These are phyloP conservation scores for Caenorhabditis drosophilae DNA, from an alignment of 2,888 invertebrate genomes.

Conservation along the genomic window DNA sequence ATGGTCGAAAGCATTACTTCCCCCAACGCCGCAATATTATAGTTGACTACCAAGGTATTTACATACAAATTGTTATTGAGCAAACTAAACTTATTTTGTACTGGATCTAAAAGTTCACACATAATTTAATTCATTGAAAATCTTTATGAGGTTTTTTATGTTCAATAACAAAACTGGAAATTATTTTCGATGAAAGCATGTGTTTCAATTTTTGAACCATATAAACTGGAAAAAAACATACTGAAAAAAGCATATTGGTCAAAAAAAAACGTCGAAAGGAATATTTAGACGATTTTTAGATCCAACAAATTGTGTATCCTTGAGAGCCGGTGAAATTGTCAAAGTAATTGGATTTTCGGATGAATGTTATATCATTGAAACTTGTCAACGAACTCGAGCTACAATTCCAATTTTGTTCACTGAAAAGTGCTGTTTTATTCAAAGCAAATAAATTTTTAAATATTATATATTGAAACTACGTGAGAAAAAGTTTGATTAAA, in stretches of 20 bases:
- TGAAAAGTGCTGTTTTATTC: conserved; percentile 10
- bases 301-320: conserved; percentile 36
- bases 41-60: conserved; percentile 42
- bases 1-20: conserved; percentile 39
- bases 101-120: too few relatives aligned
- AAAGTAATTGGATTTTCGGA: conserved; percentile 46
- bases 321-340: conserved; percentile 47
- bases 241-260: too few relatives aligned
- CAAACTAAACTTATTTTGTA: background rate
- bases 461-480: too few relatives aligned
- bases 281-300: conserved; percentile 36
- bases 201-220: too few relatives aligned
- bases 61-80: background rate
- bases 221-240: too few relatives aligned
- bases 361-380: conserved; percentile 46
- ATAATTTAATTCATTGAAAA: too few relatives aligned
- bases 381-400: conserved; percentile 26
- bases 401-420: conserved; percentile 47
- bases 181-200: too few relatives aligned
- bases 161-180: too few relatives aligned
- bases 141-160: too few relatives aligned
- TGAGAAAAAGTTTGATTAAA: too few relatives aligned
- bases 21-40: conserved; percentile 43
- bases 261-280: too few relatives aligned
- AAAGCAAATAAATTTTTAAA: too few relatives aligned